These are phyloP conservation scores for Lepus oiostolus DNA, from an alignment of 2,797 vertebrate species.

Conservation along the genomic window DNA sequence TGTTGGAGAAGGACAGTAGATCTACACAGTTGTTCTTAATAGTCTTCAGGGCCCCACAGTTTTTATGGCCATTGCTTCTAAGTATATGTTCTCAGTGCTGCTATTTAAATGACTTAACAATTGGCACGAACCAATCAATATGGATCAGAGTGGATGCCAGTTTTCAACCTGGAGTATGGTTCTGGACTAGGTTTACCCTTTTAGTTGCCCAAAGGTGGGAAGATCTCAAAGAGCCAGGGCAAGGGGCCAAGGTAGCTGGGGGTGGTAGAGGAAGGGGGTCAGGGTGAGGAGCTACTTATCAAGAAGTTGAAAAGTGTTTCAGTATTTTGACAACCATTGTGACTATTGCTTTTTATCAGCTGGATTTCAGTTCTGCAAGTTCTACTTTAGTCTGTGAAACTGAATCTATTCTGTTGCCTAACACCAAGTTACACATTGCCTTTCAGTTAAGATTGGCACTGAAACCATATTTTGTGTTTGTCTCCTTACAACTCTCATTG, in stretches of 20 bases:
- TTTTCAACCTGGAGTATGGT: background rate
- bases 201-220: background rate
- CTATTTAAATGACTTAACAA: background rate
- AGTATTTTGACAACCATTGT: background rate
- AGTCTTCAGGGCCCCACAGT: background rate
- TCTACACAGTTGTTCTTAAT: slow-evolving; percentile 16
- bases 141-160: background rate
- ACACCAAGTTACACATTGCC: background rate
- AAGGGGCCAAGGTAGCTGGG: background rate
- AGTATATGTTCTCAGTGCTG: background rate
- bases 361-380: background rate
- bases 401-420: background rate
- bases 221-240: background rate
- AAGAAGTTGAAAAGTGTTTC: background rate
- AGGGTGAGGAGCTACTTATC: background rate
- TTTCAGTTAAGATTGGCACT: background rate
- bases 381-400: background rate
- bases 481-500: background rate
- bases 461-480: background rate
- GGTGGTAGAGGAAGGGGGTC: background rate
- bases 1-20: slow-evolving; percentile 41
- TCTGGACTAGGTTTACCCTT: background rate
- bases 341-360: background rate
- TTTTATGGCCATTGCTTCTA: background rate
- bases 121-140: background rate